Evolutionary conservation across 2,113 vertebrate genomes (phyloP).

Genomic region (Archilochus colubris): DNA sequence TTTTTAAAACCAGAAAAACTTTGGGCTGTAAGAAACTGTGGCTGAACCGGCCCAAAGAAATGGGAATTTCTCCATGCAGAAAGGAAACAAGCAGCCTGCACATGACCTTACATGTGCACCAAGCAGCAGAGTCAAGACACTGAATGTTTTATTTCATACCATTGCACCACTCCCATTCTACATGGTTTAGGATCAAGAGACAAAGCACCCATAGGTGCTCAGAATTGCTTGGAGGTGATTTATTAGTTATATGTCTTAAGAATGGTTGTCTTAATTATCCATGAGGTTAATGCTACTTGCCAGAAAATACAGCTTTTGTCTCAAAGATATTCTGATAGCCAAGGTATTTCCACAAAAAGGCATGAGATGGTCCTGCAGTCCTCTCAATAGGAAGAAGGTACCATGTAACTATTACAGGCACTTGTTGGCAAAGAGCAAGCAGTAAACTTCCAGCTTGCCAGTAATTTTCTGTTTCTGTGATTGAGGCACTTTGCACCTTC

Average conservation of each 20-base stretch:
- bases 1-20: background rate
- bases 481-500: background rate
- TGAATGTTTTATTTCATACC: background rate
- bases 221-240: no score
- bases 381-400: background rate
- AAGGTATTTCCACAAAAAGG: accelerated
- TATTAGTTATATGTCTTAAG: no score
- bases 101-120: background rate
- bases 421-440: accelerated
- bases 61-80: background rate
- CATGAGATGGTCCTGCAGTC: background rate
- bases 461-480: background rate
- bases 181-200: background rate
- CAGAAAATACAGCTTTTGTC: background rate
- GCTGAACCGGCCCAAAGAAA: background rate
- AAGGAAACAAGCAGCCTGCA: background rate
- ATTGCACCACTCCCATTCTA: background rate
- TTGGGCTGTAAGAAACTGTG: background rate
- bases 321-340: background rate
- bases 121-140: background rate
- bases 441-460: background rate
- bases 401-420: accelerated
- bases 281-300: no score
- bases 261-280: background rate
- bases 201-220: background rate